These are phyloP conservation scores for Eupelmus urozonus DNA, from an alignment of 2,888 invertebrate species.

Conservation along the genomic window DNA sequence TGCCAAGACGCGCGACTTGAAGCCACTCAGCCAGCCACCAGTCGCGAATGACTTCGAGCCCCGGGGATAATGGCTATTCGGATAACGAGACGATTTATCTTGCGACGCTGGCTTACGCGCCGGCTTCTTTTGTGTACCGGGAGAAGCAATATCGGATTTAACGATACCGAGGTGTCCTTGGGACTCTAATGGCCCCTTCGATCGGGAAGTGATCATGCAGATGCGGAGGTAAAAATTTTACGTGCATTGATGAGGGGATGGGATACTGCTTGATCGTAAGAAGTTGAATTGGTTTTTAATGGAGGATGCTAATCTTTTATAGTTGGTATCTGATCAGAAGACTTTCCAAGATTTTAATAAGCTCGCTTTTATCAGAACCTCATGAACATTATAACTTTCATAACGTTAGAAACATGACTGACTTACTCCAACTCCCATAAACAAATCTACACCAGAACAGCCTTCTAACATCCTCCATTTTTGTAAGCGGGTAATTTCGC, in stretches of 20 bases:
- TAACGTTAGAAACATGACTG: background rate
- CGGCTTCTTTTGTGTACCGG: constrained; percentile 30
- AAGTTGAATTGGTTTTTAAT: no score
- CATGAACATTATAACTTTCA: background rate
- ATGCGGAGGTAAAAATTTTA: no score
- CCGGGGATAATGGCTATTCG: constrained; percentile 69
- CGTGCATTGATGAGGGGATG: no score
- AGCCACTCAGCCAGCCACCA: constrained; percentile 13
- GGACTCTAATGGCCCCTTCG: background rate
- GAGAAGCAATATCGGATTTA: constrained; percentile 20
- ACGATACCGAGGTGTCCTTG: constrained; percentile 16
- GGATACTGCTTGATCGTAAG: no score
- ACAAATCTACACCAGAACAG: background rate
- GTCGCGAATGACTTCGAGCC: constrained; percentile 51
- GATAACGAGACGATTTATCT: constrained; percentile 73
- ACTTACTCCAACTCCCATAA: background rate
- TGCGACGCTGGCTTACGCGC: constrained; percentile 61
- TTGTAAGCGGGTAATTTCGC: constrained; percentile 5
- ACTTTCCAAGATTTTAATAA: background rate
- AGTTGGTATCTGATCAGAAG: no score
- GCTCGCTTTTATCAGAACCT: no score
- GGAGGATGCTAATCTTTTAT: no score
- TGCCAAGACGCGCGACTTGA: constrained; percentile 39
- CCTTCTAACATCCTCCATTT: background rate
- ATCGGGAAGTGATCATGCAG: no score